A percentile compares a stretch with the other conserved stretches of the same genome.
These are phyloP conservation scores for Petrocephalus schoutedeni DNA, from an alignment of 2,797 vertebrate species.

Conservation along the genomic window DNA sequence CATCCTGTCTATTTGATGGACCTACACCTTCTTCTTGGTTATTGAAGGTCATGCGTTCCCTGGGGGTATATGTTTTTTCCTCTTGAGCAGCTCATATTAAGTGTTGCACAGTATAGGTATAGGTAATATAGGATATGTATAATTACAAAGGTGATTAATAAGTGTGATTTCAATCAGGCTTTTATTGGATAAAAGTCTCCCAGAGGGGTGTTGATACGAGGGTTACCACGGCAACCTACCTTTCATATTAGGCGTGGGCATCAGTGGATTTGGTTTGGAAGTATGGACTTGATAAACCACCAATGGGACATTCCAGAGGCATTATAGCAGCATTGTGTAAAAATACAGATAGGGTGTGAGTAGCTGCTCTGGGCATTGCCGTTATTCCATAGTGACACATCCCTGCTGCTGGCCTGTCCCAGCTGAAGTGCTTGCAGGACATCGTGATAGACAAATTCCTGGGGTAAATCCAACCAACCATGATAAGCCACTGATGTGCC, in stretches of 20 bases:
- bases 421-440: neutral
- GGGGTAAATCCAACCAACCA: neutral
- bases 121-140: neutral
- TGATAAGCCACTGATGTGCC: neutral
- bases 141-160: neutral
- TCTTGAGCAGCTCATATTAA: neutral
- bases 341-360: neutral
- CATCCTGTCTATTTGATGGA: neutral
- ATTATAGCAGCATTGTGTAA: neutral
- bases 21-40: neutral
- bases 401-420: neutral
- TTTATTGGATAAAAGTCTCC: neutral
- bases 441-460: conserved; percentile 1
- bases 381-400: neutral
- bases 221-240: neutral
- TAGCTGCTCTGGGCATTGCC: neutral
- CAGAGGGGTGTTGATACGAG: neutral
- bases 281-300: neutral
- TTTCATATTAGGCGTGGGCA: neutral
- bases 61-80: neutral
- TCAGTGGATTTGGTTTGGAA: neutral
- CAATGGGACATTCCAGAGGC: neutral
- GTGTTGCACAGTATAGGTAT: neutral
- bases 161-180: neutral
- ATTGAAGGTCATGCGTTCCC: neutral